Percentiles rank a stretch among this genome's conserved stretches.
phyloP scores from a whole-genome alignment of 2,888 invertebrate species.

The Lucinisca nassula region DNA sequence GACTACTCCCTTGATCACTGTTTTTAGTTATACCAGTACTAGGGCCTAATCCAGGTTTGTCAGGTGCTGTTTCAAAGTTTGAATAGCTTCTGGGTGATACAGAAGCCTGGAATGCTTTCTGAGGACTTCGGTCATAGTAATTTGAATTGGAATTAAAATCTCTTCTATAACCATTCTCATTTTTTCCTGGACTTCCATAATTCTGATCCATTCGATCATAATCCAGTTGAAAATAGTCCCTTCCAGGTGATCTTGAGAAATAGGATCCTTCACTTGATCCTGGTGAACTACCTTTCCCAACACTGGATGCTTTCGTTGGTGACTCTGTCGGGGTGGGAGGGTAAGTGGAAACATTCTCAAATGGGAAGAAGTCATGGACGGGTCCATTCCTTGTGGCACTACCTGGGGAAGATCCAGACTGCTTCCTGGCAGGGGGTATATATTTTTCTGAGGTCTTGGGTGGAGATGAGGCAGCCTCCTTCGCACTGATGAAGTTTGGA shows the following conservation, averaged over 20 bases:
- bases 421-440: conserved; percentile 58
- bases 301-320: conserved; percentile 41
- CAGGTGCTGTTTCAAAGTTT: neutral
- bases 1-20: neutral
- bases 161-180: neutral
- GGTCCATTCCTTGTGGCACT: conserved; percentile 38
- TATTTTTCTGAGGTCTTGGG: conserved; percentile 42
- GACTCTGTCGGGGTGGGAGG: conserved; percentile 55
- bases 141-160: neutral
- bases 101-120: neutral
- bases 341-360: conserved; percentile 65
- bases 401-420: conserved; percentile 36
- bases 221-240: neutral
- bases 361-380: conserved; percentile 65
- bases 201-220: neutral
- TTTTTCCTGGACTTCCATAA: neutral
- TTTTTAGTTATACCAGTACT: neutral
- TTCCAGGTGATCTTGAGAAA: conserved; percentile 12
- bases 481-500: neutral
- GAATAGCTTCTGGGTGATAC: neutral
- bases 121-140: neutral
- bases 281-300: neutral
- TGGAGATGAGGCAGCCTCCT: neutral
- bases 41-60: neutral
- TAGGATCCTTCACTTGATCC: conserved; percentile 29